Evolutionary conservation across 1,140 invertebrate species (phyloP), one percentile per base, ranked within the genome.

Genomic region (Dinothrombium tinctorium): DNA sequence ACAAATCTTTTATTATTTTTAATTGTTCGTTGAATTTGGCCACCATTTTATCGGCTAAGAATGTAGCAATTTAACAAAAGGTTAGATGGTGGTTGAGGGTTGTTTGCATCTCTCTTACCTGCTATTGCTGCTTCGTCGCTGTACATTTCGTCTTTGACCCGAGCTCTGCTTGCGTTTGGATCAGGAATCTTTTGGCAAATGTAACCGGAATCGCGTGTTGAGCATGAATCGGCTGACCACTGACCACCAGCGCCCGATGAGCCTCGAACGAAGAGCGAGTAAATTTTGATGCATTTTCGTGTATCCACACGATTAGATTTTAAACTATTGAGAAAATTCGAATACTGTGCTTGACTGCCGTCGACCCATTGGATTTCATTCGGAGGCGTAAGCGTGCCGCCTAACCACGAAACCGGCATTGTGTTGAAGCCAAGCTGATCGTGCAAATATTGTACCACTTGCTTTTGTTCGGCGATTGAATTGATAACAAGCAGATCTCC

Each of bases 21-120:
- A 38, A 38, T 38, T 38, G 37, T n/a, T 38, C 37, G 2, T 26
- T 38, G 11, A 38, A 38, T 38, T 38, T 22, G 24, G 24, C 37
- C 22, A 38, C 7, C 17, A 38, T n/a, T 8, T 19, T 17, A 25
- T 38, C 11, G 3, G 24, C 26, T 15, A 19, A 25, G 9, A 38
- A 6, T 23, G 17, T 17, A 12, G 19, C 5, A 12, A 32, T 5
- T 32, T 5, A 6, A 36, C 4, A 32, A 15, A 32, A 32, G n/a
- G 29, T 32, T 14, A 32, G 17, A 6, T 32, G 17, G 17, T 4
- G 17, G n/a, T 17, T 14, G 12, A 32, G 17, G 17, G n/a, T 32
- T 5, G 12, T 32, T 32, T 7, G 1, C n/a, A 12, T 7, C 12
- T 32, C 17, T 8, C 17, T 36, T 21, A 36, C 33, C 33, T 21